Evolutionary conservation across 2,113 vertebrate species (phyloP).

Genomic region (Vireo altiloquus): DNA sequence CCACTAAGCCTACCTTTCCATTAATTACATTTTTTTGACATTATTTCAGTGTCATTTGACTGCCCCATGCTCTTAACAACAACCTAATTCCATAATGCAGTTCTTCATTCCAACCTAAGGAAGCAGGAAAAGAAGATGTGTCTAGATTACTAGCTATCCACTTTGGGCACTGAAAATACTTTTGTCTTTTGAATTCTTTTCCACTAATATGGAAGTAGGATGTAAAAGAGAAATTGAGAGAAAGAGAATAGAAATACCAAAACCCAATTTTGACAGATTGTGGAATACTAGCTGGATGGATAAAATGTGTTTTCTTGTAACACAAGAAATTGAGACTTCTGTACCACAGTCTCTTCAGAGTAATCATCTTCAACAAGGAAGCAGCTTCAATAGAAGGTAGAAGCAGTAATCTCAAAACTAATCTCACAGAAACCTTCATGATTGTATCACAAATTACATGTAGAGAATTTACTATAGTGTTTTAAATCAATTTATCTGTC

Average conservation of each 20-base stretch:
- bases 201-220: not conserved
- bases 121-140: not conserved
- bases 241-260: not conserved
- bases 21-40: not conserved
- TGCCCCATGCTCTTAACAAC: not conserved
- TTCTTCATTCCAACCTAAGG: not conserved
- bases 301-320: not conserved
- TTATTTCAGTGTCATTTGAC: not conserved
- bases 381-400: not conserved
- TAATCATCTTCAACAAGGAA: not conserved
- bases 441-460: not conserved
- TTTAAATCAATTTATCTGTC: not conserved
- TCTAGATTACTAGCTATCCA: not conserved
- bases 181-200: not conserved
- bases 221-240: not conserved
- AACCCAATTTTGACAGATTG: rapidly evolving
- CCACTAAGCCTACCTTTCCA: not conserved
- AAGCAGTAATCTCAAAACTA: not conserved
- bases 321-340: not conserved
- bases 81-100: not conserved
- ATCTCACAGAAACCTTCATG: not conserved
- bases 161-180: not conserved
- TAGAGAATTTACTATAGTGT: not conserved
- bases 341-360: not conserved
- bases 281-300: not conserved